These are phyloP conservation scores for Carabus problematicus DNA, from an alignment of 2,888 invertebrate species.

Conservation along the genomic window DNA sequence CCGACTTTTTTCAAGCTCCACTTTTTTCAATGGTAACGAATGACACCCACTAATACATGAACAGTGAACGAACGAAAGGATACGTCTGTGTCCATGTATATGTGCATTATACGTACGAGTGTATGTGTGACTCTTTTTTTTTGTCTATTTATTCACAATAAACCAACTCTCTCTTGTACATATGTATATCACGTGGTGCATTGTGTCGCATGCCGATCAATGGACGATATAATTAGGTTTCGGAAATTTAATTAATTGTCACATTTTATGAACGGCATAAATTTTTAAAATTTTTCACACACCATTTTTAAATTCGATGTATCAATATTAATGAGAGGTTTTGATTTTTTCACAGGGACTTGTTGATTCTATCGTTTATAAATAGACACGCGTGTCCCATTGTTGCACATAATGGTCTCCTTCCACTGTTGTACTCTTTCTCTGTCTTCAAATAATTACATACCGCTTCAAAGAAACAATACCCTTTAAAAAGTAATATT, in stretches of 20 bases:
- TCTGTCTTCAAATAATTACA: neutral
- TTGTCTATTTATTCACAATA: slow-evolving; percentile 42
- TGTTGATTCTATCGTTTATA: slow-evolving; percentile 40
- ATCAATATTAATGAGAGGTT: slow-evolving; percentile 42
- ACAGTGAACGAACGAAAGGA: slow-evolving; percentile 46
- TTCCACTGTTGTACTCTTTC: neutral
- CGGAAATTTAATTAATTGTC: slow-evolving; percentile 42
- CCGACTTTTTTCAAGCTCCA: slow-evolving; percentile 43
- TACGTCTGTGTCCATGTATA: neutral
- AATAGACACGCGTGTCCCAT: slow-evolving; percentile 13
- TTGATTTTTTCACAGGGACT: slow-evolving; percentile 35
- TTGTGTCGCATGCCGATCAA: slow-evolving; percentile 39
- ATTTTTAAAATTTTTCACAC: slow-evolving; percentile 43
- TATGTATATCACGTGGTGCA: slow-evolving; percentile 34
- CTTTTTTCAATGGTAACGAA: slow-evolving; percentile 55
- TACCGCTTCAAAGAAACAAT: too few relatives aligned
- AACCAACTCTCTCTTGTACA: slow-evolving; percentile 17
- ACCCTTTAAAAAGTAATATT: too few relatives aligned
- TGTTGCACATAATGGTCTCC: neutral
- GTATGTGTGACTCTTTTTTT: slow-evolving; percentile 26
- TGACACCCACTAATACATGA: slow-evolving; percentile 59
- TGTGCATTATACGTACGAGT: neutral
- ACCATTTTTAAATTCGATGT: slow-evolving; percentile 41
- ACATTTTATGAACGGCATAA: slow-evolving; percentile 43
- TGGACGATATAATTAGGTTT: slow-evolving; percentile 43